These are phyloP conservation scores for Phoeniculus purpureus DNA, from an alignment of 2,797 vertebrate species.

Conservation along the genomic window DNA sequence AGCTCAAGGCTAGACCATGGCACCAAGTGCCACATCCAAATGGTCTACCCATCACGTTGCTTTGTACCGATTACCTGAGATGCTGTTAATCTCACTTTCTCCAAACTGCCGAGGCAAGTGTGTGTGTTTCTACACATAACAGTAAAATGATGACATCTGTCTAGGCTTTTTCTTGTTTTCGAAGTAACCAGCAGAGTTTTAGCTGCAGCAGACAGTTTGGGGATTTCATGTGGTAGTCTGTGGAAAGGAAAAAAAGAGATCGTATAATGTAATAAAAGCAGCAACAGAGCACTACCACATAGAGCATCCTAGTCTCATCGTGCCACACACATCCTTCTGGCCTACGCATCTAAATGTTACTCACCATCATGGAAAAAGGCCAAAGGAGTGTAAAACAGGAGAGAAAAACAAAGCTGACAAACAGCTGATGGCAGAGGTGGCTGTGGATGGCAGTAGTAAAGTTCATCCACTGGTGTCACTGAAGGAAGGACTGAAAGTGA, in stretches of 20 bases:
- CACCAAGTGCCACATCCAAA: too few species aligned
- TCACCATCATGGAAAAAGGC: slow-evolving; percentile 25
- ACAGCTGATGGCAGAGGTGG: slow-evolving; percentile 2
- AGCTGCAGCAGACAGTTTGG: neutral
- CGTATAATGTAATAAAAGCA: neutral
- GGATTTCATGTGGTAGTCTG: neutral
- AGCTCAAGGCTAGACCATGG: too few species aligned
- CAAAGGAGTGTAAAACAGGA: neutral
- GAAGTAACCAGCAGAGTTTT: neutral
- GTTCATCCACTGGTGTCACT: neutral
- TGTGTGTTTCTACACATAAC: neutral
- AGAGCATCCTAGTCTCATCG: neutral
- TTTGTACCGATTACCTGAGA: neutral
- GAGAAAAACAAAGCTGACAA: slow-evolving; percentile 29
- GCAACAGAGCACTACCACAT: neutral
- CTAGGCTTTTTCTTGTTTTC: slow-evolving; percentile 16
- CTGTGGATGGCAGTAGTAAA: neutral
- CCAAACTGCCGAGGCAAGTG: neutral
- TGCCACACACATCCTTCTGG: neutral
- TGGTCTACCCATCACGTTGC: too few species aligned
- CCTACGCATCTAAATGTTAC: neutral
- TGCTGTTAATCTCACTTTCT: neutral
- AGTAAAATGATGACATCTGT: neutral
- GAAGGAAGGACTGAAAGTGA: neutral
- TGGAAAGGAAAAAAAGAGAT: neutral